phyloP scores from a whole-genome alignment of 2,797 vertebrate genomes.

The Lophius americanus region DNA sequence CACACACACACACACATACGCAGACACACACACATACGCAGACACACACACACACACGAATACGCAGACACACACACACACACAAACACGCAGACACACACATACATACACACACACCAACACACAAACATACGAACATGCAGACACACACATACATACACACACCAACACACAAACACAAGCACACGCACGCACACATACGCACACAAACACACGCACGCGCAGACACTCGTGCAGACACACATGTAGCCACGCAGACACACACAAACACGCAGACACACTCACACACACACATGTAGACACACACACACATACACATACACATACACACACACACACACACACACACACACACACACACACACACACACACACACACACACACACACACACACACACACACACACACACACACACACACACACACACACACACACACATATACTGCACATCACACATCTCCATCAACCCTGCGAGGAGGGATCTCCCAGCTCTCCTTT shows the following conservation, averaged over 20 bases:
- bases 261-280: too few relatives aligned
- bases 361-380: slow-evolving; percentile 11
- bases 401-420: slow-evolving; percentile 5
- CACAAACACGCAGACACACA: slow-evolving; percentile 6
- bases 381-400: not conserved
- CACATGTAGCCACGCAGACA: slow-evolving; percentile 10
- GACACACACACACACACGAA: slow-evolving; percentile 11
- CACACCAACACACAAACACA: not conserved
- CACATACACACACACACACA: slow-evolving; percentile 2
- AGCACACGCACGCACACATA: slow-evolving; percentile 19
- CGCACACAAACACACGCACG: not conserved
- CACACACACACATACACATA: slow-evolving; percentile 6
- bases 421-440: slow-evolving; percentile 13
- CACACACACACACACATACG: slow-evolving; percentile 16
- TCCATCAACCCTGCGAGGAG: slow-evolving; percentile 42
- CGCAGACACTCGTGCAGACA: slow-evolving; percentile 11
- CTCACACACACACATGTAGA: slow-evolving; percentile 23
- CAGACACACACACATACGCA: slow-evolving; percentile 21
- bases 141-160: slow-evolving; percentile 4
- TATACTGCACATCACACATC: slow-evolving; percentile 24
- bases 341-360: not conserved
- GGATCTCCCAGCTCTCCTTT: slow-evolving; percentile 37
- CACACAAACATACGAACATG: slow-evolving; percentile 1
- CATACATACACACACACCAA: too few relatives aligned
- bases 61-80: slow-evolving; percentile 11